Percentiles rank a stretch among this genome's conserved stretches.
These are phyloP conservation scores for Thyatira batis DNA, from an alignment of 2,888 invertebrate species.

Conservation along the genomic window DNA sequence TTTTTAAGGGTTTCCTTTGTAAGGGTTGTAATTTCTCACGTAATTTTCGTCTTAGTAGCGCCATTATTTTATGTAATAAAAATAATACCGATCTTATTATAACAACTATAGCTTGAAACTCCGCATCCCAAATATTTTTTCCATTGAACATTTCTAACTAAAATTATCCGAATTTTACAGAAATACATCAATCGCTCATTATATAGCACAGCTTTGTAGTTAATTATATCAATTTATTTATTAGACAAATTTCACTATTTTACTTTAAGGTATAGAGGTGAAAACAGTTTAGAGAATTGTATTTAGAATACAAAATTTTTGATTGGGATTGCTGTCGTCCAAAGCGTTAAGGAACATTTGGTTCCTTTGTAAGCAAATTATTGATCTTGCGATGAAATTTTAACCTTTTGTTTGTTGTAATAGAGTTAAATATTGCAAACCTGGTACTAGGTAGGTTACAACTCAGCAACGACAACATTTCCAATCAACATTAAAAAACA, in stretches of 20 bases:
- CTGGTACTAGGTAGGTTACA: too few relatives aligned
- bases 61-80: too few relatives aligned
- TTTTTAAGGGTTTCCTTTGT: too few relatives aligned
- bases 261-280: conserved; percentile 42
- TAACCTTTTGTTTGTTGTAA: background rate
- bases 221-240: conserved; percentile 19
- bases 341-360: background rate
- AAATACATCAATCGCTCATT: too few relatives aligned
- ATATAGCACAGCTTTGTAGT: conserved; percentile 5
- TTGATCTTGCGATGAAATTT: background rate
- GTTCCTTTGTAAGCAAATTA: background rate
- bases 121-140: too few relatives aligned
- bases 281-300: conserved; percentile 53
- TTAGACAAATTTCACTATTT: conserved; percentile 28
- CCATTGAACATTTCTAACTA: too few relatives aligned
- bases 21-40: too few relatives aligned
- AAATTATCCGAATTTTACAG: too few relatives aligned
- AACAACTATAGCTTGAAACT: too few relatives aligned
- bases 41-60: too few relatives aligned
- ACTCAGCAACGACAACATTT: conserved; percentile 38
- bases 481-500: conserved; percentile 58
- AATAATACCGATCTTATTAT: too few relatives aligned
- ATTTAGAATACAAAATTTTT: conserved; percentile 60
- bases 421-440: background rate
- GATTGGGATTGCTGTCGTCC: conserved; percentile 33